Evolutionary conservation across 2,888 invertebrate genomes (phyloP).

Genomic region (Xestia sexstrigata): DNA sequence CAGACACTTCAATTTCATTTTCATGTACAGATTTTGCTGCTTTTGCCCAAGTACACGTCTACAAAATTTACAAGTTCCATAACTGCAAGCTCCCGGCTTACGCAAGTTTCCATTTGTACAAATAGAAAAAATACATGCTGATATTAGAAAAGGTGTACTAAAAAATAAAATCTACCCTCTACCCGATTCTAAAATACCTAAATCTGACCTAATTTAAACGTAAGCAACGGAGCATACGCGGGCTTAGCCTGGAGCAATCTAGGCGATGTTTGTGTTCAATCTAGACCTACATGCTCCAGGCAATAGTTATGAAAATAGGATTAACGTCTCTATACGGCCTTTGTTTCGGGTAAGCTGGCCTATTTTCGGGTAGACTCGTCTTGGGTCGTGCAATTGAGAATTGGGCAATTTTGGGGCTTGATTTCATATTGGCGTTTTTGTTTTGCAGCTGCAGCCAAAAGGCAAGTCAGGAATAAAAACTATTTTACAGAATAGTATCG

Average conservation of each 20-base stretch:
- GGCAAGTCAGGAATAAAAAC: not conserved
- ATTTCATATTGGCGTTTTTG: not conserved
- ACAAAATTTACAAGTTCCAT: not conserved
- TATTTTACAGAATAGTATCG: not conserved
- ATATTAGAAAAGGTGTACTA: not conserved
- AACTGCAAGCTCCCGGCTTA: not conserved
- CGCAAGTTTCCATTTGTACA: not conserved
- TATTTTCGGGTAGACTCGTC: conserved; percentile 9
- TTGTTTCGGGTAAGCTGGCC: conserved; percentile 33
- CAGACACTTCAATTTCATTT: no score
- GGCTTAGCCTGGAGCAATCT: conserved; percentile 66
- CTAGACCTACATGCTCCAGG: conserved; percentile 56
- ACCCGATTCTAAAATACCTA: not conserved
- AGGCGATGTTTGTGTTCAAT: conserved; percentile 71
- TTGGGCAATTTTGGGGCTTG: not conserved
- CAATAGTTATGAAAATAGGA: conserved; percentile 56
- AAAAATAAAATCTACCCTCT: not conserved
- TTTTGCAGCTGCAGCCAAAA: not conserved
- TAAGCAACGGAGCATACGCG: conserved; percentile 22
- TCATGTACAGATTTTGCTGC: not conserved
- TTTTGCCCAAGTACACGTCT: not conserved
- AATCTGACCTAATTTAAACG: conserved; percentile 53
- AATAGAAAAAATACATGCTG: not conserved
- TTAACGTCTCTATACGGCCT: conserved; percentile 41
- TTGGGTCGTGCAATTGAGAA: not conserved